These are phyloP conservation scores for Lobophora halterata DNA, from an alignment of 2,888 invertebrate genomes.

Conservation along the genomic window DNA sequence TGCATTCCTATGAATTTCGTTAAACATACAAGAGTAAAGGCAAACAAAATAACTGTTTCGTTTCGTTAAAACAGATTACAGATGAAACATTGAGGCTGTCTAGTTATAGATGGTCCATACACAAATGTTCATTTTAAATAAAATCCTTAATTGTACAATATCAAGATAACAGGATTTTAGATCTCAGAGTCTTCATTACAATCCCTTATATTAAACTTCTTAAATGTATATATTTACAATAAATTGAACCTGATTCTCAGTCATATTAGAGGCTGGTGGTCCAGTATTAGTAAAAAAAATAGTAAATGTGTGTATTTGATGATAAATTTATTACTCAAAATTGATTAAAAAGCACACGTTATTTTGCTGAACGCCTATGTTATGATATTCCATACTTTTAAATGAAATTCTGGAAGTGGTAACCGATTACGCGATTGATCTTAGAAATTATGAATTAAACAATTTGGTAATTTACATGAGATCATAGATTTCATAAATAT, in stretches of 20 bases:
- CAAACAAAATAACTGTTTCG: constrained; percentile 21
- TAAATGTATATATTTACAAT: constrained; percentile 64
- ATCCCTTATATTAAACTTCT: constrained; percentile 44
- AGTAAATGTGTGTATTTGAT: constrained; percentile 17
- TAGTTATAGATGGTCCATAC: constrained; percentile 28
- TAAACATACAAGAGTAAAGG: constrained; percentile 15
- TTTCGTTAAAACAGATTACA: constrained; percentile 13
- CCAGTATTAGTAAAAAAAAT: constrained; percentile 31
- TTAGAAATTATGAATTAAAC: constrained; percentile 44
- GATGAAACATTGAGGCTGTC: constrained; percentile 25
- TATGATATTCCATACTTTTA: constrained; percentile 5
- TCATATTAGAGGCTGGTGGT: constrained; percentile 65
- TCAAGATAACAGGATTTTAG: constrained; percentile 43
- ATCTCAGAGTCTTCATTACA: constrained; percentile 43
- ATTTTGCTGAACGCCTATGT: too few relatives aligned
- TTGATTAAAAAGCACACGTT: constrained; percentile 3
- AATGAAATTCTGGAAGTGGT: constrained; percentile 39
- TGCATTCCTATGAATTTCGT: constrained; percentile 17
- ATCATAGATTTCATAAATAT: constrained; percentile 51
- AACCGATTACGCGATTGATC: constrained; percentile 47
- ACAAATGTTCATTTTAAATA: constrained; percentile 29
- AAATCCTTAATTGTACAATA: constrained; percentile 34
- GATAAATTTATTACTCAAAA: constrained; percentile 30
- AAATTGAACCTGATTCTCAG: constrained; percentile 77
- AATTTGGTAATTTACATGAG: constrained; percentile 69